Evolutionary conservation across 1,140 invertebrate genomes (phyloP), one percentile per base, ranked within the genome.

Genomic region (Zaprionus inermis): DNA sequence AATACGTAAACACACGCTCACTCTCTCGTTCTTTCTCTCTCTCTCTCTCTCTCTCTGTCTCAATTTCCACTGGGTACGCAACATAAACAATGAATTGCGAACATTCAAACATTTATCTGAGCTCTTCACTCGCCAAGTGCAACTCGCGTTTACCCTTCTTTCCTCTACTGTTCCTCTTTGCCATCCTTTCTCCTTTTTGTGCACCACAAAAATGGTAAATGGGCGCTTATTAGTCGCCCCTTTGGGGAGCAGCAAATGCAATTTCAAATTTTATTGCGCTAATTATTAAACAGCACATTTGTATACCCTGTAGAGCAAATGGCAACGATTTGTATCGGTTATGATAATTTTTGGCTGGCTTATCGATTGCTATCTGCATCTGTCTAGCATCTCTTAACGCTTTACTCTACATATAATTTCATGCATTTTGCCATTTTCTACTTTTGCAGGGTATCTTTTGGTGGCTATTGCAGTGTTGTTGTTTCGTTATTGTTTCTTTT

Each of bases 91-190:
- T 22, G 52, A 59, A 55, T 36, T 54, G 54, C 59, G 63, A 72
- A 78, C 78, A 78, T 78, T 58, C 44, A 74, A 69, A 69, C 75
- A 77, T 74, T 86, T 85, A 85, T 78, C 74, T 76, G 82, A 78
- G 68, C 64, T 73, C 77, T 79, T 75, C 71, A 64, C 72, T 65
- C 36, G 36, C 12, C 72, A 57, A 70, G 58, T 63, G 52, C 22
- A 65, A 51, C 24, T 28, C 30, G 30, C 20, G 36, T 38, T 64
- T 36, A 18, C 14, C 34, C 60, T 38, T 49, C 10, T n/a, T 49
- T 60, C 12, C 28, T 20, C n/a, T 44, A 18, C 1, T 51, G 0
- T 18, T 14, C 1, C 10, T 4, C 0, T 11, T 28, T 4, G 5
- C 32, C 22, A 5, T 7, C 11, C 7, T 4, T n/a, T n/a, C n/a